phyloP scores from a whole-genome alignment of 2,797 vertebrate species.

The Gouania willdenowi region DNA sequence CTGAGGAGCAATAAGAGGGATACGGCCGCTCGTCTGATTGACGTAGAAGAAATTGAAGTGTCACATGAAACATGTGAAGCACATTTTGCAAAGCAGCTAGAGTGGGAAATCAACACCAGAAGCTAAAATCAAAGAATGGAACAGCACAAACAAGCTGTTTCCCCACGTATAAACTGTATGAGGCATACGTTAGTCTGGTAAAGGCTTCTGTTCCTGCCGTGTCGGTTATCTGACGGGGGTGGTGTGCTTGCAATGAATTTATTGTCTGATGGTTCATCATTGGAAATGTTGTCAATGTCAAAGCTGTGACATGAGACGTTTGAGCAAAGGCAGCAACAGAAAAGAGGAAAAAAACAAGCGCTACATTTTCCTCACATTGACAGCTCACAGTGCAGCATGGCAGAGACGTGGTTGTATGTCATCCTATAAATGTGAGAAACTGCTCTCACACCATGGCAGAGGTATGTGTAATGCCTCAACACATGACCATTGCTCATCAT shows the following conservation, averaged over 20 bases:
- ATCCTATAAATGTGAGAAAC: conserved; percentile 41
- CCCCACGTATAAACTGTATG: conserved; percentile 20
- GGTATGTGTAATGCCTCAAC: conserved; percentile 39
- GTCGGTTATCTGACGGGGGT: conserved; percentile 20
- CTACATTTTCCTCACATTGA: conserved; percentile 25
- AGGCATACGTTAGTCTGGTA: conserved; percentile 8
- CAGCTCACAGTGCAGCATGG: conserved; percentile 28
- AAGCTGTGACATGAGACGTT: conserved; percentile 19
- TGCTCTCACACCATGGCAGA: conserved; percentile 37
- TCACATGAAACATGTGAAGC: conserved; percentile 66
- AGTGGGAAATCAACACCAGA: conserved; percentile 23
- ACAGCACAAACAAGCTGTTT: conserved; percentile 21
- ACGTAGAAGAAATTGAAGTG: conserved; percentile 70
- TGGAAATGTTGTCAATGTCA: conserved; percentile 46
- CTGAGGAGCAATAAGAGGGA: conserved; percentile 28
- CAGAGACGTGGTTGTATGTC: conserved; percentile 42
- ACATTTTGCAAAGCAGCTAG: conserved; percentile 36
- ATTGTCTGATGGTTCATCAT: conserved; percentile 29
- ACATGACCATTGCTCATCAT: conserved; percentile 49
- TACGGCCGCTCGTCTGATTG: conserved; percentile 52
- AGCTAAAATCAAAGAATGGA: neutral
- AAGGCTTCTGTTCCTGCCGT: conserved; percentile 9
- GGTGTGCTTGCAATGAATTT: neutral
- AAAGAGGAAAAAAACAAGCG: conserved; percentile 31
- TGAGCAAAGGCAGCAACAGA: conserved; percentile 37